Base-by-base conservation (phyloP, 2,797 vertebrate genomes). In the Alosa sapidissima region DNA sequence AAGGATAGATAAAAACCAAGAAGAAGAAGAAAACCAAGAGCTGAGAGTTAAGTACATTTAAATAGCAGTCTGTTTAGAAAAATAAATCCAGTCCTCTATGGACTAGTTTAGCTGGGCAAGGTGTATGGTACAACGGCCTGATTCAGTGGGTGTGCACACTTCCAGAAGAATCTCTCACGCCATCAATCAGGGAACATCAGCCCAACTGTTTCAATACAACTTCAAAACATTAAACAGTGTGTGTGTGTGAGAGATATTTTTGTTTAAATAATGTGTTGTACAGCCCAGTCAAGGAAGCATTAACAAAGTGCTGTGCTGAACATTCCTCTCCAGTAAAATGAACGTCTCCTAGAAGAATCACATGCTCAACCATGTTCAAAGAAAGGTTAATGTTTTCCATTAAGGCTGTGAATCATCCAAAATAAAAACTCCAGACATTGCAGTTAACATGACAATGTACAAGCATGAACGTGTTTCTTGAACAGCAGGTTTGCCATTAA, bases 41-140 rank as follows among this genome's bases (percentile, higher is more conserved):
- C 81, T 89, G 86, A 89, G 84, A 65, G 72, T 54, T 21, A 49
- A 65, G 33, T 82, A 88, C 87, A 90, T 91, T 93, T 94, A 92
- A 62, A 91, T 89, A 89, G 84, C 91, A 88, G 84, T 89, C 89
- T 91, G 83, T 88, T 91, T 94, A 94, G 88, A 93, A 93, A 96
- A 95, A 95, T 93, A 89, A 95, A 94, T 91, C 89, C 87, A 93
- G 83, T 82, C 87, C 89, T 93, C 91, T 89, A 88, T 91, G 89
- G 85, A 94, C 92, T 88, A 90, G 87, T 88, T 91, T 91, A 85
- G 41, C 75, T 89, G 89, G 90, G 88, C 83, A 81, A 52, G 81
- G 81, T 81, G 81, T 83, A 85, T 81, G 84, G 88, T 86, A 86
- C 89, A 11, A 24, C 47, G 54, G 83, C 82, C 55, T 81, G 28